These are phyloP conservation scores for Cantharis rustica DNA, from an alignment of 2,888 invertebrate genomes.

Conservation along the genomic window DNA sequence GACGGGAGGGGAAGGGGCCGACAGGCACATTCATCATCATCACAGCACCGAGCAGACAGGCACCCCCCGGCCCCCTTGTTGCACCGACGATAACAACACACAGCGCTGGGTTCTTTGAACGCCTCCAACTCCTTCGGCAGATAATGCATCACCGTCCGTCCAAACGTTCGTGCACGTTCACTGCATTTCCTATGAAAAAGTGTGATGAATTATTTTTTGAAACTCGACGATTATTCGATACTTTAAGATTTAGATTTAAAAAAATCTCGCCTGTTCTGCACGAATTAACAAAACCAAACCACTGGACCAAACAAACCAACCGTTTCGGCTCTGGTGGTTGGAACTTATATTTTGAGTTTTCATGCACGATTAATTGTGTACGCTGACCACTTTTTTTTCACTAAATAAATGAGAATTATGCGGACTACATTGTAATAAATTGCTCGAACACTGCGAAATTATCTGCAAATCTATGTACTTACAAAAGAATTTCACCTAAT, in stretches of 20 bases:
- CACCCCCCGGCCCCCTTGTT: slow-evolving; percentile 28
- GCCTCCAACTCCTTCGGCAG: slow-evolving; percentile 33
- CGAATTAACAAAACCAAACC: slow-evolving; percentile 10
- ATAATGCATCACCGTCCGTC: slow-evolving; percentile 27
- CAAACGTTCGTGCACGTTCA: slow-evolving; percentile 25
- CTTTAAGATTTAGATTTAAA: background rate
- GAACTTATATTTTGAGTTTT: background rate
- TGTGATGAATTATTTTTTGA: background rate
- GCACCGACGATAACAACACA: slow-evolving; percentile 33
- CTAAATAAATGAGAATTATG: background rate
- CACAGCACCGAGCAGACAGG: slow-evolving; percentile 46
- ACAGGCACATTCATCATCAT: slow-evolving; percentile 52
- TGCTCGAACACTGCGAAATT: background rate
- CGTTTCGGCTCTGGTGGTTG: background rate
- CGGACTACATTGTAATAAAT: background rate
- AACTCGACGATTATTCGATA: background rate
- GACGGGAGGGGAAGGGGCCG: slow-evolving; percentile 26
- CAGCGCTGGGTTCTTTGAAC: slow-evolving; percentile 40
- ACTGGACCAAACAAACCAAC: background rate
- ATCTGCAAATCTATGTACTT: background rate
- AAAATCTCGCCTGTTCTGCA: slow-evolving; percentile 9
- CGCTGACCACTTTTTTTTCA: background rate
- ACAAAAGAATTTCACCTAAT: background rate
- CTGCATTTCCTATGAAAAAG: slow-evolving; percentile 16
- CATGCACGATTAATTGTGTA: background rate